Evolutionary conservation across 2,113 vertebrate genomes (phyloP).

Genomic region (Orycteropus afer): DNA sequence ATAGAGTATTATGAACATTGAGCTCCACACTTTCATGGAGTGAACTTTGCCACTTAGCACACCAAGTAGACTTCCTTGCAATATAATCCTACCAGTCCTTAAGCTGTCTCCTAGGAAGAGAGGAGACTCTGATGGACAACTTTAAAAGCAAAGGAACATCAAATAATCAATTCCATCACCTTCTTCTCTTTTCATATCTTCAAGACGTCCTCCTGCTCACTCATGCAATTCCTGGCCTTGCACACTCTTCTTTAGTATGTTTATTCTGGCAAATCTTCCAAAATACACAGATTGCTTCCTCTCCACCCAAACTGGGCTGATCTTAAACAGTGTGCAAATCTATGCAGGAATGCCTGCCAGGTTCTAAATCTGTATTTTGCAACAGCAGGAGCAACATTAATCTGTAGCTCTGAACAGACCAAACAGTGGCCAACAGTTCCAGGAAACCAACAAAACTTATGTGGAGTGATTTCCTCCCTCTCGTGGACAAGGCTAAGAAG

Average conservation of each 20-base stretch:
- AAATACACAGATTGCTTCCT: conserved; percentile 58
- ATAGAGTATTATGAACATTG: conserved; percentile 63
- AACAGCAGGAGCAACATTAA: conserved; percentile 55
- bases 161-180: background rate
- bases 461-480: background rate
- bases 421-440: background rate
- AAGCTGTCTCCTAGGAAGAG: background rate
- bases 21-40: conserved; percentile 59
- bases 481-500: conserved; percentile 5
- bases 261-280: conserved; percentile 52
- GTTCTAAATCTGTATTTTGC: conserved; percentile 60
- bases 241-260: background rate
- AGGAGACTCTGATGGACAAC: background rate
- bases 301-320: conserved; percentile 15
- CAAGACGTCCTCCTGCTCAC: background rate
- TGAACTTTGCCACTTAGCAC: conserved; percentile 64
- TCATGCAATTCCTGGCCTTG: background rate
- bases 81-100: background rate
- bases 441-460: background rate
- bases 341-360: conserved; percentile 33
- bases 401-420: conserved; percentile 47
- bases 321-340: conserved; percentile 51
- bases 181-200: background rate
- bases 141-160: background rate
- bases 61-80: conserved; percentile 46